phyloP scores from a whole-genome alignment of 1,140 invertebrate species.

The Aplysia californica region DNA sequence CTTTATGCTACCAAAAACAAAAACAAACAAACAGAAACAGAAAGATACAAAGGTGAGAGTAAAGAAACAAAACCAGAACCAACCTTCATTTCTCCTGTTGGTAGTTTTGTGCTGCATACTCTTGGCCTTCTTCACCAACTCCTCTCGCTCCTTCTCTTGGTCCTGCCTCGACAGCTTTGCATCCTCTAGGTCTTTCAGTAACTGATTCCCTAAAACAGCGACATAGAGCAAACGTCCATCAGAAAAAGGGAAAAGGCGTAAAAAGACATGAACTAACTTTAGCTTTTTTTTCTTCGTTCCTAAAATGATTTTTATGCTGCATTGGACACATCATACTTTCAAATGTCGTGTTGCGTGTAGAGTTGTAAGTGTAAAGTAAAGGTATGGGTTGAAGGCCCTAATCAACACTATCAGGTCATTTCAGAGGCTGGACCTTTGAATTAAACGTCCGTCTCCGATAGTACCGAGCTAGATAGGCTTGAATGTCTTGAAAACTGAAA shows the following conservation, averaged over 20 bases:
- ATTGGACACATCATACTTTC: neutral
- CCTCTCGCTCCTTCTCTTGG: constrained; percentile 60
- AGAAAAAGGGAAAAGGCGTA: neutral
- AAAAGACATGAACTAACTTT: neutral
- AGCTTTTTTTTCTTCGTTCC: neutral
- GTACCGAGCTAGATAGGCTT: no score
- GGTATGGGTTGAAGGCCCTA: no score
- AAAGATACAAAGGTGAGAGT: no score
- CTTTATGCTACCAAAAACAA: no score
- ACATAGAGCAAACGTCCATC: neutral
- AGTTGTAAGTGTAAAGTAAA: neutral
- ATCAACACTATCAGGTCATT: no score
- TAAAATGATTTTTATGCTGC: neutral
- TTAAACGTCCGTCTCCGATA: no score
- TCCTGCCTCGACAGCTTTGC: constrained; percentile 47
- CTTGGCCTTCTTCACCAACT: constrained; percentile 65
- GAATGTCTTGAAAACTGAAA: no score
- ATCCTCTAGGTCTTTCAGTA: constrained; percentile 56
- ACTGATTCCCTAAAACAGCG: constrained; percentile 48
- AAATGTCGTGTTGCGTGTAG: neutral
- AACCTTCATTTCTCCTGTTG: constrained; percentile 63
- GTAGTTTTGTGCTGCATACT: constrained; percentile 62
- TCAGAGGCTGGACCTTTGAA: no score
- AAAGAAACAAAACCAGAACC: no score
- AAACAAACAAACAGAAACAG: no score